Evolutionary conservation across 2,888 invertebrate species (phyloP), one percentile per base, ranked within the genome.

Genomic region (Drepana falcataria): DNA sequence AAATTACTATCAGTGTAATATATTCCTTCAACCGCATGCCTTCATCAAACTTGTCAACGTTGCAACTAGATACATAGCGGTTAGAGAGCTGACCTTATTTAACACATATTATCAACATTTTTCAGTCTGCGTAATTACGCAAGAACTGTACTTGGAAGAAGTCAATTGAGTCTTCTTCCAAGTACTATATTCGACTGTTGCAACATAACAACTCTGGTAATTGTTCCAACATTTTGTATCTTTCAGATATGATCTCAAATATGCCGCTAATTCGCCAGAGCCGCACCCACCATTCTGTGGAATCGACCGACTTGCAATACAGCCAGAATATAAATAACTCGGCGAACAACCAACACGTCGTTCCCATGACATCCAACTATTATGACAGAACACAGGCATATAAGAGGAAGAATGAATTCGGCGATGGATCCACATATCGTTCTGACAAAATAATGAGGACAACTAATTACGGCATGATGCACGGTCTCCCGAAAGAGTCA

Each of bases 391-490:
- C 73, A 3, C 87, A 82, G 3, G 63, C 73, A 1, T 88, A 84
- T 63, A 91, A 91, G 60, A 73, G 90, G 55, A 91, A 90, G 60
- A 85, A 83, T 60, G 87, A 90, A 44, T 91, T 87, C 55, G 82
- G 82, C 2, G 88, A 89, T 58, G 77, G 81, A 0, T 77, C 87
- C 0, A 66, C 79, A 2, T 90, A 86, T 54, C 83, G 87, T 60
- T 79, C 80, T 1, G 88, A 90, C 53, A 91, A 90, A 73, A 83
- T 90, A 48, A 87, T 90, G 87, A 75, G 91, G 53, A 78, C 84
- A 1, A 78, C 77, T 52, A 71, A 56, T 47, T 89, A 87, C 58
- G 74, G 71, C 47, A 84, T 84, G 83, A 77, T 83, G 2, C 89
- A 86, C 53, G 78, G 79, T 34, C 55, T 73, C 41, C 71, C 78